phyloP scores from a whole-genome alignment of 2,888 invertebrate genomes.

The Patella caerulea region DNA sequence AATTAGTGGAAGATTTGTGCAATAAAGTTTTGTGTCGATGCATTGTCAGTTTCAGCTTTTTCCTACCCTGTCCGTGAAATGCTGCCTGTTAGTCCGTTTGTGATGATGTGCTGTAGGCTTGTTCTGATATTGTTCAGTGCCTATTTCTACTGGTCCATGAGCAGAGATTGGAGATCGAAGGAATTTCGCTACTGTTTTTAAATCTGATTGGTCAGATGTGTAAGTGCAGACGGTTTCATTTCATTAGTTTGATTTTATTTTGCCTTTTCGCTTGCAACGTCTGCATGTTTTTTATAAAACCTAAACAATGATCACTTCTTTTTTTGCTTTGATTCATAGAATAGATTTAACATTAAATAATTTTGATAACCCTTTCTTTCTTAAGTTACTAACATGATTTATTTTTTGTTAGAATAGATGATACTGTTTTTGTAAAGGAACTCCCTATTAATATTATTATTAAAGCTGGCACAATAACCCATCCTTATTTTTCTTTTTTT shows the following conservation, averaged over 20 bases:
- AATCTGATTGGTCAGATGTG: constrained; percentile 14
- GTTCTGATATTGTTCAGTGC: constrained; percentile 47
- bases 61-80: constrained; percentile 31
- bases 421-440: neutral
- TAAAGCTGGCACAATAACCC: too few relatives aligned
- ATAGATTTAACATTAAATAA: neutral
- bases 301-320: neutral
- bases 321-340: neutral
- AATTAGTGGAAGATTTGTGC: neutral
- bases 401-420: neutral
- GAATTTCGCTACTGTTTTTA: constrained; percentile 48
- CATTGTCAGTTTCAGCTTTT: constrained; percentile 31
- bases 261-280: neutral
- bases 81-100: constrained; percentile 40
- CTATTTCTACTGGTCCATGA: constrained; percentile 56
- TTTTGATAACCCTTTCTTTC: too few relatives aligned
- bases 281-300: neutral
- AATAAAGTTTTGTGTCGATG: neutral
- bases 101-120: constrained; percentile 48
- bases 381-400: too few relatives aligned
- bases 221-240: constrained; percentile 9
- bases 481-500: too few relatives aligned
- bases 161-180: constrained; percentile 49
- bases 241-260: neutral
- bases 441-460: too few relatives aligned